These are phyloP conservation scores for Chloromyia formosa DNA, from an alignment of 2,888 invertebrate genomes.

Conservation along the genomic window DNA sequence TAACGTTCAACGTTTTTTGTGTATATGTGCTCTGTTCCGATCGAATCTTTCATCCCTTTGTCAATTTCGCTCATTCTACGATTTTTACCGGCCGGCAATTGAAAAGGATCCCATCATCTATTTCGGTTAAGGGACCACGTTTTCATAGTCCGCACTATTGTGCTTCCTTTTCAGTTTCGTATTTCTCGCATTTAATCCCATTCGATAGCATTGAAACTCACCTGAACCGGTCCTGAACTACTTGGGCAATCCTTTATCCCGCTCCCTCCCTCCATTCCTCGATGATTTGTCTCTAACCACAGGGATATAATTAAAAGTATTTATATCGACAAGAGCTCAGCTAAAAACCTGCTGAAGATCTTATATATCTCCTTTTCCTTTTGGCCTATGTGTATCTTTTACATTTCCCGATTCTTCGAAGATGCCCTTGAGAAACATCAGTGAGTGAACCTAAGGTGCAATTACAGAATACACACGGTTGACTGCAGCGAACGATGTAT, in stretches of 20 bases:
- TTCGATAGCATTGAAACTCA: conserved; percentile 33
- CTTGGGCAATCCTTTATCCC: conserved; percentile 22
- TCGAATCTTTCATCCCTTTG: conserved; percentile 42
- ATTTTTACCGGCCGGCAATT: conserved; percentile 31
- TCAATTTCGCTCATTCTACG: conserved; percentile 33
- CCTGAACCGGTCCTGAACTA: conserved; percentile 33
- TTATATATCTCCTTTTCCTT: conserved; percentile 18
- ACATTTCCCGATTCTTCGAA: conserved; percentile 22
- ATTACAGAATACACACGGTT: conserved; percentile 14
- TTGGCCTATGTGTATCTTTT: conserved; percentile 8
- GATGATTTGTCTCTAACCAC: conserved; percentile 20
- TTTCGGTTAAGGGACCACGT: neutral
- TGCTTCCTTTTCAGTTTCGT: conserved; percentile 20
- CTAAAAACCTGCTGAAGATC: conserved; percentile 1
- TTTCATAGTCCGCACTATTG: neutral
- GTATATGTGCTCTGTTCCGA: neutral
- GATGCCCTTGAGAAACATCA: conserved; percentile 37
- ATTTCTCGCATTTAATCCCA: conserved; percentile 26
- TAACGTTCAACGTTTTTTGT: neutral
- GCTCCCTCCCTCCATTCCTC: conserved; percentile 1
- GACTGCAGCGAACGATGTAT: neutral
- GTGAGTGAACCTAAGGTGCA: conserved; percentile 38
- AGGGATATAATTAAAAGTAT: conserved; percentile 36
- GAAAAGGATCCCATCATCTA: conserved; percentile 39
- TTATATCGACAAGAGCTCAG: conserved; percentile 16